phyloP scores from a whole-genome alignment of 2,888 invertebrate species.

The Campoplex capitator region DNA sequence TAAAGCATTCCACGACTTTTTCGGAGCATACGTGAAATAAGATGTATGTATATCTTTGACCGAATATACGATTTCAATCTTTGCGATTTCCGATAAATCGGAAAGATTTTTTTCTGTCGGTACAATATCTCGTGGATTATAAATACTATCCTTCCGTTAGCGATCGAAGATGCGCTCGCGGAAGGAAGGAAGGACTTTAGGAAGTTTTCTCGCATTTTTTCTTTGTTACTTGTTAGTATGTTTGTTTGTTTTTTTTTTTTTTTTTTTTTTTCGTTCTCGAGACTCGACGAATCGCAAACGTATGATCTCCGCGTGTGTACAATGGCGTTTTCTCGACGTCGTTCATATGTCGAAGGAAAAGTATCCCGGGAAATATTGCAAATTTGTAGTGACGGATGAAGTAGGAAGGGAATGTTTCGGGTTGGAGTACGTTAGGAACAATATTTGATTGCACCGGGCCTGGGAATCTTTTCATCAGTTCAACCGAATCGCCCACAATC shows the following conservation, averaged over 20 bases:
- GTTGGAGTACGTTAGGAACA: neutral
- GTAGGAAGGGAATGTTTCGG: conserved; percentile 5
- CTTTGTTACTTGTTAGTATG: neutral
- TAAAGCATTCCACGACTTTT: conserved; percentile 50
- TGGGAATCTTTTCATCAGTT: conserved; percentile 44
- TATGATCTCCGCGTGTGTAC: conserved; percentile 48
- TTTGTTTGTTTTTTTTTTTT: neutral
- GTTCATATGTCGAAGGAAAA: conserved; percentile 58
- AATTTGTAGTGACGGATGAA: conserved; percentile 2
- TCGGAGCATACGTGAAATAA: conserved; percentile 33
- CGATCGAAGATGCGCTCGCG: conserved; percentile 36
- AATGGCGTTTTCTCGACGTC: conserved; percentile 63
- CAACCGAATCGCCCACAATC: conserved; percentile 89
- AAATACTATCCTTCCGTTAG: conserved; percentile 17
- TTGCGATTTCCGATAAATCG: conserved; percentile 15
- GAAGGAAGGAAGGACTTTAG: conserved; percentile 64
- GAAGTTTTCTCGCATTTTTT: conserved; percentile 54
- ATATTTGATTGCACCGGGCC: conserved; percentile 25
- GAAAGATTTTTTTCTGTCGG: conserved; percentile 21
- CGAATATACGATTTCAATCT: conserved; percentile 12
- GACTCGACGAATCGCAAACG: conserved; percentile 66
- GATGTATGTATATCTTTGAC: conserved; percentile 35
- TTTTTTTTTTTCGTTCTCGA: neutral
- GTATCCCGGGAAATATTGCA: conserved; percentile 21
- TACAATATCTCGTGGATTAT: conserved; percentile 30